Conservation (phyloP, 2,888 invertebrate genomes). For the Elegia similella region DNA sequence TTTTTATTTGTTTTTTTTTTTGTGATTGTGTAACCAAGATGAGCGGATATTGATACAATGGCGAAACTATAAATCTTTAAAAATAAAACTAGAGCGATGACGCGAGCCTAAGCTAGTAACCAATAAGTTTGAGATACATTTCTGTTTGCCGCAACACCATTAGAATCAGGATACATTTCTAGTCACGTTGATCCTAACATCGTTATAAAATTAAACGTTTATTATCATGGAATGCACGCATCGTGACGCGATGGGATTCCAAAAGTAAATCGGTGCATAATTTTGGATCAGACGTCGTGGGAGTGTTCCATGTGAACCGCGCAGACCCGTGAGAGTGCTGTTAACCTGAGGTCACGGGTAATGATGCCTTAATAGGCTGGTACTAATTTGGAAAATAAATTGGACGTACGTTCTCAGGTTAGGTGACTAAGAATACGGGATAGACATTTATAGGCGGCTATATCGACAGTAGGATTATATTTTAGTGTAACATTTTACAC, state of each 20-base stretch:
- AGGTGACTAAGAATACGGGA: background rate
- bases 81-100: no score
- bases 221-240: conserved; percentile 32
- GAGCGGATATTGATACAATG: no score
- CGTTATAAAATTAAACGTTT: conserved; percentile 24
- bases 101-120: no score
- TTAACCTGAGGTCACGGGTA: conserved; percentile 35
- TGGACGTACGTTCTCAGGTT: background rate
- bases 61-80: no score
- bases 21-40: no score
- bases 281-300: conserved; percentile 42
- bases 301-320: conserved; percentile 46
- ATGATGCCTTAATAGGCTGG: conserved; percentile 27
- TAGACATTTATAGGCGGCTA: background rate
- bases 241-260: conserved; percentile 45
- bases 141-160: background rate
- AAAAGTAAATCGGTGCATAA: conserved; percentile 47
- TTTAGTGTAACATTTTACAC: no score
- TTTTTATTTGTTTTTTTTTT: no score
- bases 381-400: conserved; percentile 15
- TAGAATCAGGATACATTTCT: background rate
- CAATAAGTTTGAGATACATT: no score
- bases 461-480: no score
- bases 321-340: conserved; percentile 41
- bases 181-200: conserved; percentile 19